Base-by-base conservation (phyloP, 1,140 invertebrate species). In the Drosophila melanica region DNA sequence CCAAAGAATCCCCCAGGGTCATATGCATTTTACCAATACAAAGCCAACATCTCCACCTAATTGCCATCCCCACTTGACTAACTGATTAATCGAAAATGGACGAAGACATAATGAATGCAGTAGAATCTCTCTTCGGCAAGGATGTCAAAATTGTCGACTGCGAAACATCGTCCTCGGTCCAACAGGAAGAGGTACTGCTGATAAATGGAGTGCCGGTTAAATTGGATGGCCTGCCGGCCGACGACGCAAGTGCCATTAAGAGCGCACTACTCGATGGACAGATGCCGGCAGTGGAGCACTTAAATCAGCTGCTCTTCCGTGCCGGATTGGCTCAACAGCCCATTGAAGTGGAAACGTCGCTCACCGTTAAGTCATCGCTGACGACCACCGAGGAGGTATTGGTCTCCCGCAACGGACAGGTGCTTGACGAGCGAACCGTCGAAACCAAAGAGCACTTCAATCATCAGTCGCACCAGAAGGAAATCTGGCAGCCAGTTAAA, bases 21-120 rank as follows among this genome's bases (percentile, higher is more conserved):
- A 85, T 81, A 78, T 69, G 84, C 82, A 87, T 82, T 81, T 87
- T 79, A 76, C 48, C 64, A 72, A 80, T 53, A 70, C 39, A 51
- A 71, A 72, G 59, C 37, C 79, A 81, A 55, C 57, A 60, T 59
- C 47, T 41, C 50, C 54, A 80, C 14, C 57, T 65, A 78, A 51
- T 66, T 55, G 44, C 47, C 59, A 72, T 63, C 63, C 39, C 51
- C 45, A 47, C 12, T 70, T 53, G 58, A 75, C 66, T 70, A 66
- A 75, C 75, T 69, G 60, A 58, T 65, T 35, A 66, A 66, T 62
- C 53, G 30, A 90, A 23, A 75, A 96, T 96, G 94, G 95, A 96
- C 89, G 95, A 96, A 91, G 95, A 96, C 90, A 95, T 96, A 60
- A 95, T 96, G 81, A 95, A 95, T 75, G 96, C 95, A 45, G 96